A percentile compares a stretch with the other conserved stretches of the same genome.
Evolutionary conservation across 2,888 invertebrate genomes (phyloP).

Genomic region (Philhelius pedissequus): DNA sequence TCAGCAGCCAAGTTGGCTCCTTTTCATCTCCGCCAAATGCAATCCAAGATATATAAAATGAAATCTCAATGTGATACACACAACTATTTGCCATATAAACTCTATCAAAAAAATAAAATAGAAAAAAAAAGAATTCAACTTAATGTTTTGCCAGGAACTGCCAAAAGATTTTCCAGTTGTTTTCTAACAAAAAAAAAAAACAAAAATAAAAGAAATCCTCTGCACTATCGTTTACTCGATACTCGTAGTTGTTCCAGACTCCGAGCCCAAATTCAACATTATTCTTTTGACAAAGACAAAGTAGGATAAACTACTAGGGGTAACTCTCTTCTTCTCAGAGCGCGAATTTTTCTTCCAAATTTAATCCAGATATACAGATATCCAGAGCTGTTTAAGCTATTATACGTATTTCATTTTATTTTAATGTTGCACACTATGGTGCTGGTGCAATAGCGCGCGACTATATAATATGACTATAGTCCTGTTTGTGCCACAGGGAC

Average conservation of each 20-base stretch:
- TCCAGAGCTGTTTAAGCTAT: slow-evolving; percentile 47
- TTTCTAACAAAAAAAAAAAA: neutral
- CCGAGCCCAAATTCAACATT: slow-evolving; percentile 20
- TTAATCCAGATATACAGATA: slow-evolving; percentile 7
- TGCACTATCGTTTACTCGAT: neutral
- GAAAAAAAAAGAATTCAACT: neutral
- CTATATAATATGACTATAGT: neutral
- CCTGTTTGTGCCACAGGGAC: neutral
- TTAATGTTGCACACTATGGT: slow-evolving; percentile 48
- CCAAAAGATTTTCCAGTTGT: slow-evolving; percentile 64
- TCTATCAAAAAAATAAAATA: neutral
- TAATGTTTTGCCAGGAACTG: slow-evolving; percentile 60
- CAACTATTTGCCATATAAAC: slow-evolving; percentile 20
- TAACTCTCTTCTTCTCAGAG: neutral
- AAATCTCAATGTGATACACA: slow-evolving; percentile 43
- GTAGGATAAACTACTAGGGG: slow-evolving; percentile 17
- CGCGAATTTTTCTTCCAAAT: neutral
- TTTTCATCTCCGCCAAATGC: slow-evolving; percentile 41
- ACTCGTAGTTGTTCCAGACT: neutral
- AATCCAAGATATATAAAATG: slow-evolving; percentile 54
- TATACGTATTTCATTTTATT: slow-evolving; percentile 56
- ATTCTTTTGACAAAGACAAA: slow-evolving; percentile 55
- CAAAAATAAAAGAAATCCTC: neutral
- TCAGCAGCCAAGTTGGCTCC: slow-evolving; percentile 58
- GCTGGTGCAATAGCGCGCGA: too few relatives aligned